Evolutionary conservation across 1,140 invertebrate species (phyloP).

Genomic region (Procambarus virginalis): DNA sequence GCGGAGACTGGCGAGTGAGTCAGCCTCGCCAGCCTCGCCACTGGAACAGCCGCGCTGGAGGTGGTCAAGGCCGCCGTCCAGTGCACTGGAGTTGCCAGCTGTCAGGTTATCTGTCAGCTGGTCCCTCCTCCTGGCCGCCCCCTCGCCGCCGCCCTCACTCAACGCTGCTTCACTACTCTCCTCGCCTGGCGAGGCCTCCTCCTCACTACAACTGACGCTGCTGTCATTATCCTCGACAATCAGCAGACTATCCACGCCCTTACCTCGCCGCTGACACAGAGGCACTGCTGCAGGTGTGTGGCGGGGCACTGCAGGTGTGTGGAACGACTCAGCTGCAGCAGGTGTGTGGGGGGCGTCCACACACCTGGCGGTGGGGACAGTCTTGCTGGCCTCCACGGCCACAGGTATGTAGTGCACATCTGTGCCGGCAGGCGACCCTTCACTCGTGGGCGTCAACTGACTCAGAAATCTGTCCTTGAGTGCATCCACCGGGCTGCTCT

Average conservation of each 20-base stretch:
- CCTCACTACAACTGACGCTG: background rate
- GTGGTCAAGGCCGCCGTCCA: slow-evolving; percentile 6
- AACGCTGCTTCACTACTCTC: background rate
- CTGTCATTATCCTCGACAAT: background rate
- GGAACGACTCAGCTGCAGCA: too few species aligned
- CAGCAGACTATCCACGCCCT: slow-evolving; percentile 24
- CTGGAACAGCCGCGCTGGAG: slow-evolving; percentile 40
- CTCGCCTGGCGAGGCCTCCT: background rate
- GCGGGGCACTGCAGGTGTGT: background rate
- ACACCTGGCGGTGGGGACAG: background rate
- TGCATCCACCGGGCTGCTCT: slow-evolving; percentile 22
- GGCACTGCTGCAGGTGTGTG: background rate
- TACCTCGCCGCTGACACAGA: slow-evolving; percentile 30
- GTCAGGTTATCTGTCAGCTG: background rate
- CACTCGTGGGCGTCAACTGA: slow-evolving; percentile 8
- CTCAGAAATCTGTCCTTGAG: slow-evolving; percentile 39
- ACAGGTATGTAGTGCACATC: slow-evolving; percentile 52
- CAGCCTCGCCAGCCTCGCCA: background rate
- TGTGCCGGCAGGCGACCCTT: background rate
- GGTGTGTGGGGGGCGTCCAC: background rate
- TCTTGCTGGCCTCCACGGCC: slow-evolving; percentile 38
- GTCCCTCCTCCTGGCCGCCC: background rate
- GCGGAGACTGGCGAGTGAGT: slow-evolving; percentile 25
- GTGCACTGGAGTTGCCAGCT: slow-evolving; percentile 30
- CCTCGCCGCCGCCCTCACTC: background rate